Base-by-base conservation (phyloP, 2,113 vertebrate species). In the Atlantisia rogersi region DNA sequence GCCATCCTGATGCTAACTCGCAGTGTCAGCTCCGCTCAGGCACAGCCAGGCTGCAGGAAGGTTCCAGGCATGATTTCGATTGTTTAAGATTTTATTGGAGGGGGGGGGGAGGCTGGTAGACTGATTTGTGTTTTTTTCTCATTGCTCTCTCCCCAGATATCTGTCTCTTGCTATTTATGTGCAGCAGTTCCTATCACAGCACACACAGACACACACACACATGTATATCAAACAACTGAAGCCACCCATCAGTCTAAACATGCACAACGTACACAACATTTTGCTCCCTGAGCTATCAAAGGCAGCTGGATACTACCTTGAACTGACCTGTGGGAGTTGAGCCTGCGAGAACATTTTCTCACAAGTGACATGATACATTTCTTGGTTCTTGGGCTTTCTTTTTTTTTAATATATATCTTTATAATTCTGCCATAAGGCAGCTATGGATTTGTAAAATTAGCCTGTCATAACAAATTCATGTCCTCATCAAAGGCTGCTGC, bases 401-500 rank as follows among this genome's bases (percentile, higher is more conserved):
- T 77, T 64, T 76, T 91, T 90, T 94, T n/a, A 79, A 91, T 78
- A 90, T 92, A 88, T 91, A 91, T 89, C 95, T 95, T 93, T 85
- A 81, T 92, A 93, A 94, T 94, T 96, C 86, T 64, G 73, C 94
- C 39, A 82, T 95, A 92, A 97, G 93, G 84, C 90, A 97, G 86
- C 83, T 64, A 78, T 78, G 88, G 91, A 60, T 95, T 97, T 97
- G 94, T 95, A 90, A 96, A 97, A 96, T 97, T 91, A 96, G 86
- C 68, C 94, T 97, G 97, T 96, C 97, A 96, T 94, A 96, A 97
- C 95, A 97, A 96, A 97, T 97, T 92, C 95, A 86, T 94, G 95
- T 97, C 96, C 94, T 95, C 94, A 93, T 97, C 97, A 96, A 96
- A 96, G 80, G 82, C 80, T 82, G 82, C 86, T 92, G 89, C 88